These are phyloP conservation scores for Digitonthophagus gazella DNA, from an alignment of 2,888 invertebrate species.

Conservation along the genomic window DNA sequence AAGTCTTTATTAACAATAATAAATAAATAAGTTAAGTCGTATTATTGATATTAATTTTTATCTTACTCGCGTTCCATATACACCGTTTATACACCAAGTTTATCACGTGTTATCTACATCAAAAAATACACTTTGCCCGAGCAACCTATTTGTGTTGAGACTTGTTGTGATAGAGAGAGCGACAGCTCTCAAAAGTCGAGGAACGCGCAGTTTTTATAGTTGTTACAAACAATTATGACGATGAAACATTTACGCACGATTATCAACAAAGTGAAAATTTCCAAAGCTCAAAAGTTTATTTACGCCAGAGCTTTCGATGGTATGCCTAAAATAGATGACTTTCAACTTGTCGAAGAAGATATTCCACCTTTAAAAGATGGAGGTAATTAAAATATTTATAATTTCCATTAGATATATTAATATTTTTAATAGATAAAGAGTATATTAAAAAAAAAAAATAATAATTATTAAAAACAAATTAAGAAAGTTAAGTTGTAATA, in stretches of 20 bases:
- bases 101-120: not conserved
- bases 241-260: slow-evolving; percentile 21
- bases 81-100: not conserved
- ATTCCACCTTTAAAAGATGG: slow-evolving; percentile 63
- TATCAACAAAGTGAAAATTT: slow-evolving; percentile 43
- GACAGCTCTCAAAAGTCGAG: slow-evolving; percentile 2
- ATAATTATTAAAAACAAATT: no score
- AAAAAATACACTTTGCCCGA: not conserved
- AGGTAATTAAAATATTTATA: slow-evolving; percentile 57
- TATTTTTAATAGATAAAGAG: not conserved
- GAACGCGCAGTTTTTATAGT: not conserved
- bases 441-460: not conserved
- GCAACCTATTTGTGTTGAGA: not conserved
- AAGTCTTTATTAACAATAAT: no score
- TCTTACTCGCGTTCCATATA: not conserved
- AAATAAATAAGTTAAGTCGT: no score
- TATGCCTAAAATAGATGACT: slow-evolving; percentile 61
- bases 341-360: slow-evolving; percentile 64
- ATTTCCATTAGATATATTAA: not conserved
- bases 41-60: not conserved
- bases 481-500: no score
- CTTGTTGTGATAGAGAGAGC: not conserved
- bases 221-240: not conserved
- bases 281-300: slow-evolving; percentile 61
- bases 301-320: slow-evolving; percentile 64